Evolutionary conservation across 2,888 invertebrate species (phyloP).

Genomic region (Acleris cristana): DNA sequence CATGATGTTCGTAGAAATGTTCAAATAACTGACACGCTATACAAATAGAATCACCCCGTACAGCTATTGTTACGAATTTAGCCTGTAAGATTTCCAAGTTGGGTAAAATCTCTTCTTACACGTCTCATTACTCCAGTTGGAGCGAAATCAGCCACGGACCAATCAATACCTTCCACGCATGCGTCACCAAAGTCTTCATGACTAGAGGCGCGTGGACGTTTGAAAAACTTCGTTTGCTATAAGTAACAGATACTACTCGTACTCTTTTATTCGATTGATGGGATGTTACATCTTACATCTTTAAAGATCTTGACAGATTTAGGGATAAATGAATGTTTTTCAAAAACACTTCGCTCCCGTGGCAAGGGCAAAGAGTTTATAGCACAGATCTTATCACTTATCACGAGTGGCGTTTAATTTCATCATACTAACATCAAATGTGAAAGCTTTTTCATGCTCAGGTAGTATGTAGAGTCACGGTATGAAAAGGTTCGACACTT

Average conservation of each 20-base stretch:
- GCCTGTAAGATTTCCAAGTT: background rate
- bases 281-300: slow-evolving; percentile 10
- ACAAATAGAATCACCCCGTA: background rate
- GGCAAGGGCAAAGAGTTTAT: too few species aligned
- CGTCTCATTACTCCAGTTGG: slow-evolving; percentile 48
- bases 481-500: too few species aligned
- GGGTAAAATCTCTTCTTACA: slow-evolving; percentile 17
- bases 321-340: too few species aligned
- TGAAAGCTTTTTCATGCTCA: slow-evolving; percentile 25
- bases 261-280: slow-evolving; percentile 13
- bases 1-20: slow-evolving; percentile 24
- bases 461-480: too few species aligned
- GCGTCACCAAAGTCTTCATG: slow-evolving; percentile 57
- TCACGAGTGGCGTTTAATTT: slow-evolving; percentile 4
- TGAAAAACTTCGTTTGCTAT: slow-evolving; percentile 40
- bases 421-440: slow-evolving; percentile 10
- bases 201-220: slow-evolving; percentile 51
- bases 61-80: background rate
- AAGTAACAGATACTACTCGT: slow-evolving; percentile 6
- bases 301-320: slow-evolving; percentile 31
- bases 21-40: background rate
- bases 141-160: slow-evolving; percentile 62
- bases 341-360: too few species aligned
- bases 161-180: slow-evolving; percentile 81
- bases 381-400: background rate